A percentile compares a stretch with the other conserved stretches of the same genome.
phyloP scores from a whole-genome alignment of 2,797 vertebrate genomes.

The Salarias fasciatus region DNA sequence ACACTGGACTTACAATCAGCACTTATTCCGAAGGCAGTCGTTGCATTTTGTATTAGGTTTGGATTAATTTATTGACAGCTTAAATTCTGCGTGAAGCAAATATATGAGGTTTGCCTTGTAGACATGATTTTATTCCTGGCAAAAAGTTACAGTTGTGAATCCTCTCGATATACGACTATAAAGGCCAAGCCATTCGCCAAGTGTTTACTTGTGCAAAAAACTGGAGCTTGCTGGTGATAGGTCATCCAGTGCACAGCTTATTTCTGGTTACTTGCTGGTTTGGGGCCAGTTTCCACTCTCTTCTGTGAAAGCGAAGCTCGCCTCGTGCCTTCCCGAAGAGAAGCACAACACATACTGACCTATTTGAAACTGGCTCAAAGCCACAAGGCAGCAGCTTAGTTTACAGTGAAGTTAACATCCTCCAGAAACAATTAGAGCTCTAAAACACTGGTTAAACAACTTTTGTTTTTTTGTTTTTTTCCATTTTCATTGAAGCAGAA shows the following conservation, averaged over 20 bases:
- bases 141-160: not conserved
- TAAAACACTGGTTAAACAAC: not conserved
- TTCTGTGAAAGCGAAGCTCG: slow-evolving; percentile 24
- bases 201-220: slow-evolving; percentile 21
- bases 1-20: slow-evolving; percentile 25
- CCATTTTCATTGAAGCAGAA: not conserved
- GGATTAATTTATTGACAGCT: slow-evolving; percentile 7
- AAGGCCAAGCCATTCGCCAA: slow-evolving; percentile 24
- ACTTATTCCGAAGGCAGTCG: slow-evolving; percentile 10
- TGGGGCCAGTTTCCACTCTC: slow-evolving; percentile 18
- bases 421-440: not conserved
- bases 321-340: slow-evolving; percentile 23
- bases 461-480: not conserved
- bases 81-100: not conserved
- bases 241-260: slow-evolving; percentile 22
- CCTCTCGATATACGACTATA: not conserved
- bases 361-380: slow-evolving; percentile 22
- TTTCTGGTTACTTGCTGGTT: slow-evolving; percentile 2
- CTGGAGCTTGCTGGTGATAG: slow-evolving; percentile 23
- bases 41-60: slow-evolving; percentile 10
- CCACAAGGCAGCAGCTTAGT: slow-evolving; percentile 8
- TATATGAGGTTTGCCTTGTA: not conserved
- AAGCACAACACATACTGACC: slow-evolving; percentile 23
- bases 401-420: slow-evolving; percentile 1
- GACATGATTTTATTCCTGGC: not conserved